These are phyloP conservation scores for Callipepla squamata DNA, from an alignment of 2,113 vertebrate genomes.

Conservation along the genomic window DNA sequence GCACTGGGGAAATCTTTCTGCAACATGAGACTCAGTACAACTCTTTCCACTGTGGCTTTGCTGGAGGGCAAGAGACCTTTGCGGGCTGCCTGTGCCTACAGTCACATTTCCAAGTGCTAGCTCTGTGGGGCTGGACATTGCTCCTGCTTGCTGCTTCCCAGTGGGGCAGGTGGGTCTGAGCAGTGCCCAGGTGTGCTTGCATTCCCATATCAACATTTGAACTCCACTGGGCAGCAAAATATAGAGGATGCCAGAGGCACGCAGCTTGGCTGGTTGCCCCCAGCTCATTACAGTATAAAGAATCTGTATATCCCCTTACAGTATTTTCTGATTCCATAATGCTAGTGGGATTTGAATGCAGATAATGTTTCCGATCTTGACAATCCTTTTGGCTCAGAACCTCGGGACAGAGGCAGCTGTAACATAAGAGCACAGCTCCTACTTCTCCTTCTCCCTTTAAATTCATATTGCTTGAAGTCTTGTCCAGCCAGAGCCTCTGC, in stretches of 20 bases:
- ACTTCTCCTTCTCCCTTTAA: neutral
- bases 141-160: neutral
- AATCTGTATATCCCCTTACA: slow-evolving; percentile 46
- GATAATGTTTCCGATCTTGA: slow-evolving; percentile 48
- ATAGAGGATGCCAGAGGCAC: neutral
- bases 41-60: neutral
- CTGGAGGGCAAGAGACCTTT: neutral
- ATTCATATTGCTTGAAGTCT: neutral
- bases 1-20: neutral
- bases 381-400: slow-evolving; percentile 48
- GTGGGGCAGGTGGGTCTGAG: neutral
- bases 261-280: neutral
- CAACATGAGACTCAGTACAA: accelerated
- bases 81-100: too few relatives aligned
- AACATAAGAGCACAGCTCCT: slow-evolving; percentile 28
- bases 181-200: accelerated
- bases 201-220: neutral
- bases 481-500: neutral
- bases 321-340: slow-evolving; percentile 39
- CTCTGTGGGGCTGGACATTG: neutral
- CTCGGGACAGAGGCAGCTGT: neutral
- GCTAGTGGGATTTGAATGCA: slow-evolving; percentile 44
- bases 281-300: slow-evolving; percentile 54
- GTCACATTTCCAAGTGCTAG: neutral
- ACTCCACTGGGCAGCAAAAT: neutral